Base-by-base conservation (phyloP, 37 sponge, comb jelly and placozoan species). In the Agelas oroides region DNA sequence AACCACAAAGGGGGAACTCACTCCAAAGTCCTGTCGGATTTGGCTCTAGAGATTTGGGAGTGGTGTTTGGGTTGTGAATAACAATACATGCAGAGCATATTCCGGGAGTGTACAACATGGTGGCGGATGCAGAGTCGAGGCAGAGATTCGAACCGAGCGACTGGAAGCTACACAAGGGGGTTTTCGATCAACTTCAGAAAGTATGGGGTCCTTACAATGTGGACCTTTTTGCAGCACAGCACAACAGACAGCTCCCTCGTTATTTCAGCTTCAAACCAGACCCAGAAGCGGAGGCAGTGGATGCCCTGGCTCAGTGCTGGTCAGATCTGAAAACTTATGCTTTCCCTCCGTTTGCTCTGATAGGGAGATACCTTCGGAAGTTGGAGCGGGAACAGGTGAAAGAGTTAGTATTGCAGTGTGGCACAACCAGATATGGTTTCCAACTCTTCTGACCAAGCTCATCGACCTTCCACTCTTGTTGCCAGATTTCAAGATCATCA, bases 171-270 rank as follows among this genome's bases (percentile, higher is more conserved):
- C 59, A 82, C 52, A 28, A 21, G 39, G 55, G 5, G 1, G 14
- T 71, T 25, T 84, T 76, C 59, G 21, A 8, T 20, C 35, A 71
- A n/a, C 21, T 83, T 18, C 34, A 72, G 19, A 11, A 18, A 37
- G 56, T 40, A 25, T 60, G 40, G 61, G 46, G 74, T 31, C 53
- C 25, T 16, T 70, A 72, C 60, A 19, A 66, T 25, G 67, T 82
- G 21, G 83, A 82, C 59, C 73, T 82, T 5, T 82, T 82, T 38
- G 83, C 83, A 30, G n/a, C n/a, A n/a, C n/a, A n/a, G n/a, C n/a
- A n/a, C n/a, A n/a, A n/a, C n/a, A n/a, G n/a, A n/a, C n/a, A 81
- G 55, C 73, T 82, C 25, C 64, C 83, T 14, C n/a, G 53, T 46
- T 82, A 35, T 58, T 82, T 66, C 83, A 72, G 83, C 71, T 82